phyloP scores from a whole-genome alignment of 2,113 vertebrate species.

The Alligator sinensis region DNA sequence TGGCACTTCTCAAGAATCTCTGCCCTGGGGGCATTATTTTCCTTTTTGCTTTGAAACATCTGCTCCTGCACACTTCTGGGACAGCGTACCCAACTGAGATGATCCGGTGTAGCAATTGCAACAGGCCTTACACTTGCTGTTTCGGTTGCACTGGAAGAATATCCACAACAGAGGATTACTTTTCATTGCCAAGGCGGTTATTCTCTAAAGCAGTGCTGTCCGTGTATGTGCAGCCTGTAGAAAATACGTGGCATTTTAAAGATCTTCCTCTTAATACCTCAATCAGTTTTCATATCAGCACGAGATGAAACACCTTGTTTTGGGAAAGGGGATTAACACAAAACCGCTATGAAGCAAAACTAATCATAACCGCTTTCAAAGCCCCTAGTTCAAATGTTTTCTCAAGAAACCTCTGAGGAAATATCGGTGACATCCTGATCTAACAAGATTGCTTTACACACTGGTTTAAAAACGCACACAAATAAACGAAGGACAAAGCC shows the following conservation, averaged over 20 bases:
- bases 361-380: background rate
- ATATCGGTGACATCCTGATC: background rate
- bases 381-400: background rate
- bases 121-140: background rate
- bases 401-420: background rate
- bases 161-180: background rate
- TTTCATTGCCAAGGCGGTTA: background rate
- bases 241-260: background rate
- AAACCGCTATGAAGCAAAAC: background rate
- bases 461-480: too few relatives aligned
- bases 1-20: background rate
- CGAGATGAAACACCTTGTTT: background rate
- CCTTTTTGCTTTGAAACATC: background rate
- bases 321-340: background rate
- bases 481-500: too few relatives aligned
- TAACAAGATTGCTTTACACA: background rate
- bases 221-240: background rate
- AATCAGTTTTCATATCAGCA: background rate
- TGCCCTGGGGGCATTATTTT: background rate
- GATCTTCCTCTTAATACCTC: background rate
- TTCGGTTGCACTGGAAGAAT: background rate
- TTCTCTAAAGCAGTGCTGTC: background rate
- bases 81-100: background rate
- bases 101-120: background rate
- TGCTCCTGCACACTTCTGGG: background rate